These are phyloP conservation scores for Sebastes iracundus DNA, from an alignment of 2,797 vertebrate species.

Conservation along the genomic window DNA sequence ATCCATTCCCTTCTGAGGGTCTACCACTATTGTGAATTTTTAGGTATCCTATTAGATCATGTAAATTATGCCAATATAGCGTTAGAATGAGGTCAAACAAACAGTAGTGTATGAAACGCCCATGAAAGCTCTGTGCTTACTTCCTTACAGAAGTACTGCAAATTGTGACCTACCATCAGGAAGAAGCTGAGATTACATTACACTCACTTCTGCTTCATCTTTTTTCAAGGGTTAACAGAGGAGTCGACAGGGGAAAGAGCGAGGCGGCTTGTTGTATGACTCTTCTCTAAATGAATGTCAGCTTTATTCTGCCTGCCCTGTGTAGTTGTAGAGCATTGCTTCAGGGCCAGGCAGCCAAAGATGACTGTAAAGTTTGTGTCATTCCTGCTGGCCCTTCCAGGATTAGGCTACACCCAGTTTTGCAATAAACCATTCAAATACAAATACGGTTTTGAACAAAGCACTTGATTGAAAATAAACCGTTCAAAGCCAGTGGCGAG, in stretches of 20 bases:
- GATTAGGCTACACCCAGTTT: slow-evolving; percentile 40
- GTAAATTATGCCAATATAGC: background rate
- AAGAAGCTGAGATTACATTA: slow-evolving; percentile 11
- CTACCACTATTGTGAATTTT: too few species aligned
- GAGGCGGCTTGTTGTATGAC: slow-evolving; percentile 19
- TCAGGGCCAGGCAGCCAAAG: slow-evolving; percentile 24
- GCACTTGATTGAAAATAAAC: background rate
- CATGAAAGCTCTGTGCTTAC: background rate
- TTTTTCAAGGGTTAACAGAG: slow-evolving; percentile 7
- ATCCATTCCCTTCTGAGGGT: too few species aligned
- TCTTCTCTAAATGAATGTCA: slow-evolving; percentile 36
- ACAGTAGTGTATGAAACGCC: background rate
- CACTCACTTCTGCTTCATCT: background rate
- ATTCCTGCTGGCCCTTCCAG: background rate
- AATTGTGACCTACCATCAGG: background rate
- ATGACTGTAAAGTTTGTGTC: slow-evolving; percentile 34
- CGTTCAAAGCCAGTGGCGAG: background rate
- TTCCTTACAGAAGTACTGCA: background rate
- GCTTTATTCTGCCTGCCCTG: slow-evolving; percentile 35
- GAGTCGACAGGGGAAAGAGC: background rate
- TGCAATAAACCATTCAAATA: background rate
- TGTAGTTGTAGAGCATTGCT: slow-evolving; percentile 14
- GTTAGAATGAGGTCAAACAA: background rate
- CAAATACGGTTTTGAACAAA: background rate
- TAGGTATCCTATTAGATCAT: background rate